Evolutionary conservation across 1,140 invertebrate genomes (phyloP).

Genomic region (Batillaria attramentaria): DNA sequence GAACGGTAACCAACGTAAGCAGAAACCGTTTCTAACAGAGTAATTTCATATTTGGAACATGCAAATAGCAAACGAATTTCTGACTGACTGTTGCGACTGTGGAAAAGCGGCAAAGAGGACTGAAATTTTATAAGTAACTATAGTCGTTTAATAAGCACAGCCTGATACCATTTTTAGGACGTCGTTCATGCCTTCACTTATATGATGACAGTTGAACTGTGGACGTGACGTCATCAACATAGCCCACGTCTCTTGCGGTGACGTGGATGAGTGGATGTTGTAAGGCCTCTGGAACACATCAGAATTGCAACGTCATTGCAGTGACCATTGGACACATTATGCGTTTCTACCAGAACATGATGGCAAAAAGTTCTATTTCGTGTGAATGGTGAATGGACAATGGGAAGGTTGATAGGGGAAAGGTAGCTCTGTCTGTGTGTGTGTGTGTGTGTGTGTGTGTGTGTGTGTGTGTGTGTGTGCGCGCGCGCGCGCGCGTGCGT

Average conservation of each 20-base stretch:
- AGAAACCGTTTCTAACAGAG: too few relatives aligned
- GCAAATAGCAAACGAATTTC: too few relatives aligned
- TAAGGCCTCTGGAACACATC: not conserved
- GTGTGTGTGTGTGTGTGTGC: not conserved
- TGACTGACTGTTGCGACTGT: too few relatives aligned
- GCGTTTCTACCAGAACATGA: too few relatives aligned
- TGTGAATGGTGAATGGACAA: too few relatives aligned
- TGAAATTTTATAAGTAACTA: too few relatives aligned
- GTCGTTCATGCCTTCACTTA: slow-evolving; percentile 7
- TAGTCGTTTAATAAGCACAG: not conserved
- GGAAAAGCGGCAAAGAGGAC: too few relatives aligned
- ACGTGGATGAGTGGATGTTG: not conserved
- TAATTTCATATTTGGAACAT: too few relatives aligned
- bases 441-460: not conserved
- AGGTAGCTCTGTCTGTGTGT: slow-evolving; percentile 11
- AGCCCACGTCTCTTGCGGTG: not conserved
- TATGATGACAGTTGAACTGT: not conserved
- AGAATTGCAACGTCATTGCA: too few relatives aligned
- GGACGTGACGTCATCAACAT: not conserved
- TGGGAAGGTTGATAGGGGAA: too few relatives aligned
- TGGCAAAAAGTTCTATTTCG: not conserved
- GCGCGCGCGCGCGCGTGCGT: not conserved
- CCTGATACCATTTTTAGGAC: slow-evolving; percentile 9
- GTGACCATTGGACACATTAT: too few relatives aligned
- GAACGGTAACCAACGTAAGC: too few relatives aligned